These are phyloP conservation scores for Aptenodytes forsteri DNA, from an alignment of 2,113 vertebrate genomes.

Conservation along the genomic window DNA sequence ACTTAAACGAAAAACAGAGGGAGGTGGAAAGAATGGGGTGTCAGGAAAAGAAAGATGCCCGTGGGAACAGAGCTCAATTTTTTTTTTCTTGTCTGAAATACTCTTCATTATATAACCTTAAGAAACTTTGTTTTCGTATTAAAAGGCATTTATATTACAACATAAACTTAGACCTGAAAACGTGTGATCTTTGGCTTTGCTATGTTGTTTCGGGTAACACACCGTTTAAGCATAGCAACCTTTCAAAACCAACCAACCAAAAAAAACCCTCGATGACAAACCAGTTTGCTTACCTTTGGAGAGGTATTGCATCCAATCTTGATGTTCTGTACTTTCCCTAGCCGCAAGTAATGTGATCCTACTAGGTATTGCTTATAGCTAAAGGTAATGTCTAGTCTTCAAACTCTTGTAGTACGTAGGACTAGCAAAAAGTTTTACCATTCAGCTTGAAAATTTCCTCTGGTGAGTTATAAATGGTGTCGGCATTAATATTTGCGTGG, in stretches of 20 bases:
- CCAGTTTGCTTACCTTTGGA: not conserved
- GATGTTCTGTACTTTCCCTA: not conserved
- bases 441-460: not conserved
- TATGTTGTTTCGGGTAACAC: not conserved
- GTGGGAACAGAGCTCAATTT: not conserved
- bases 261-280: not conserved
- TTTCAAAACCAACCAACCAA: not conserved
- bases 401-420: not conserved
- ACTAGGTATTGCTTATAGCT: not conserved
- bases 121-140: not conserved
- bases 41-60: not conserved
- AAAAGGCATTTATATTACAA: not conserved
- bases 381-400: not conserved
- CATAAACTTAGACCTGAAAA: not conserved
- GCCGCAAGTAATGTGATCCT: not conserved
- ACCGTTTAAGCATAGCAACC: not conserved
- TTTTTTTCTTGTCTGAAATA: not conserved
- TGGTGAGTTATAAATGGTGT: not conserved
- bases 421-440: not conserved
- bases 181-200: slow-evolving; percentile 1
- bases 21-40: not conserved
- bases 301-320: not conserved
- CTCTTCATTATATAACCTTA: not conserved
- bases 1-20: not conserved
- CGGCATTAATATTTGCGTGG: not conserved